phyloP scores from a whole-genome alignment of 2,888 invertebrate species.

The Megastigmus dorsalis region DNA sequence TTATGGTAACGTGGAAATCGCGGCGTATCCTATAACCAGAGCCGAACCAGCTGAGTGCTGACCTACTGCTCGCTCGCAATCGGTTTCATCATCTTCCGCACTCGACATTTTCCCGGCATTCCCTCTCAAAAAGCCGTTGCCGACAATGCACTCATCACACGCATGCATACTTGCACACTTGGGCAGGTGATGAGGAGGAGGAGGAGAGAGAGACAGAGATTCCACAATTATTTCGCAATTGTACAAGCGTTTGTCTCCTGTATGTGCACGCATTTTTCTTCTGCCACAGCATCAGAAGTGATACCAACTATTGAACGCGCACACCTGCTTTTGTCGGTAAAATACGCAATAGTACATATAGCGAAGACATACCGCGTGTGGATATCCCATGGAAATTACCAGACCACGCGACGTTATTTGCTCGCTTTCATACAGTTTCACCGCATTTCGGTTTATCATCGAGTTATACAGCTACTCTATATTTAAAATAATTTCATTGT shows the following conservation, averaged over 20 bases:
- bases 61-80: slow-evolving; percentile 38
- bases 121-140: slow-evolving; percentile 33
- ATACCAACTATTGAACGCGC: too few species aligned
- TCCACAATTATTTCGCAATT: slow-evolving; percentile 13
- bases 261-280: not conserved
- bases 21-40: slow-evolving; percentile 3
- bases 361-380: too few species aligned
- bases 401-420: slow-evolving; percentile 7
- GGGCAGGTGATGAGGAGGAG: not conserved
- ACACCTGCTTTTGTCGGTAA: too few species aligned
- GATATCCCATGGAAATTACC: slow-evolving; percentile 20
- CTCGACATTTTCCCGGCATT: slow-evolving; percentile 26
- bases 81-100: slow-evolving; percentile 38
- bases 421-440: too few species aligned
- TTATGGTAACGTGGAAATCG: slow-evolving; percentile 18
- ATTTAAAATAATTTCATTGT: too few species aligned
- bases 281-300: not conserved
- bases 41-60: slow-evolving; percentile 41
- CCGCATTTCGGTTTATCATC: too few species aligned
- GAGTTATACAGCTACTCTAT: too few species aligned
- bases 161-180: not conserved
- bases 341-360: too few species aligned
- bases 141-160: not conserved
- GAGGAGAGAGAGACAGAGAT: too few species aligned
- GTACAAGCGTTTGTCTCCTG: too few species aligned